Percentiles rank a stretch among this genome's conserved stretches.
These are phyloP conservation scores for Lagopus muta DNA, from an alignment of 2,113 vertebrate species.

Conservation along the genomic window DNA sequence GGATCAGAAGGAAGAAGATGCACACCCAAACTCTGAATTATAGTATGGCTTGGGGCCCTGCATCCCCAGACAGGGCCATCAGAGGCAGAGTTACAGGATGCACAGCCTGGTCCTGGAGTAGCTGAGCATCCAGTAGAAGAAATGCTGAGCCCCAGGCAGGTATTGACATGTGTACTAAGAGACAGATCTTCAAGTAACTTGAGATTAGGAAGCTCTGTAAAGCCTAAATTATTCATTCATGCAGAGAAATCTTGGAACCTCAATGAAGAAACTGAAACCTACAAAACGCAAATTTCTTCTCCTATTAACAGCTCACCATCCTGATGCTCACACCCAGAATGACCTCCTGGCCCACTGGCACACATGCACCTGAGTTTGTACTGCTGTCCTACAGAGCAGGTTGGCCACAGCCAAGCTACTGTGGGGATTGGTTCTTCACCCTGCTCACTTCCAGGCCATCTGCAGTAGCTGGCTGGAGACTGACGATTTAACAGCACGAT, in stretches of 20 bases:
- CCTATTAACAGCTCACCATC: not conserved
- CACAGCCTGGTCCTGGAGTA: not conserved
- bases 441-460: not conserved
- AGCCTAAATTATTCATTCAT: not conserved
- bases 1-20: not conserved
- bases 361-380: fast-evolving
- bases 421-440: not conserved
- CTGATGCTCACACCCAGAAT: not conserved
- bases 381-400: not conserved
- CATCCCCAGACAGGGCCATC: not conserved
- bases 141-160: not conserved
- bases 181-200: not conserved
- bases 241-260: not conserved
- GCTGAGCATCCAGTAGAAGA: not conserved
- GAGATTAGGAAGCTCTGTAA: not conserved
- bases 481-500: conserved; percentile 18
- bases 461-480: not conserved
- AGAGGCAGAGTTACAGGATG: not conserved
- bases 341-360: not conserved
- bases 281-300: not conserved
- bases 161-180: not conserved
- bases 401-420: not conserved
- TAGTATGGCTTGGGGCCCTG: fast-evolving
- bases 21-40: not conserved
- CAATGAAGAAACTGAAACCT: not conserved